These are phyloP conservation scores for Pomacea canaliculata DNA, from an alignment of 2,888 invertebrate genomes.

Conservation along the genomic window DNA sequence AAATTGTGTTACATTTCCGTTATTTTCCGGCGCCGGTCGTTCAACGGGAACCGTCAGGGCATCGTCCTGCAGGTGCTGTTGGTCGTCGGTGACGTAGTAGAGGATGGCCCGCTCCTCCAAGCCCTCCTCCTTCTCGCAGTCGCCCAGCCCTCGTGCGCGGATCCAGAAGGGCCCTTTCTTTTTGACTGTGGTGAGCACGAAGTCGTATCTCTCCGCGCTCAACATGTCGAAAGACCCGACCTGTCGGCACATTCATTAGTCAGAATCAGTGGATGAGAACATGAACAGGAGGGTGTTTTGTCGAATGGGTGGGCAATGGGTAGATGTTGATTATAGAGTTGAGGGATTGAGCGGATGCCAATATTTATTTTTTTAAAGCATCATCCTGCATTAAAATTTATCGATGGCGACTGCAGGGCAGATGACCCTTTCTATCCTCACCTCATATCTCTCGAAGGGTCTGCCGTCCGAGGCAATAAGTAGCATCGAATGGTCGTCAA, in stretches of 20 bases:
- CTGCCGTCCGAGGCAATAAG: constrained; percentile 59
- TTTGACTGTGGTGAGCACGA: constrained; percentile 24
- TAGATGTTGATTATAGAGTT: too few relatives aligned
- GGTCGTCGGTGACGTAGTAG: constrained; percentile 9
- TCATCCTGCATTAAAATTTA: too few relatives aligned
- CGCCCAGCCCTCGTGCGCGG: constrained; percentile 86
- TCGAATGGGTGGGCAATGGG: too few relatives aligned
- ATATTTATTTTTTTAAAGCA: too few relatives aligned
- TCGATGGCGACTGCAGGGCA: too few relatives aligned
- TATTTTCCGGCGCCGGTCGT: not conserved
- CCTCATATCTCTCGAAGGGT: constrained; percentile 44
- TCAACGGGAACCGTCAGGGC: not conserved
- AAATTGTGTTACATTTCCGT: not conserved
- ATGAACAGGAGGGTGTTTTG: too few relatives aligned
- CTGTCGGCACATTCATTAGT: not conserved
- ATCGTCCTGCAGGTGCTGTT: not conserved
- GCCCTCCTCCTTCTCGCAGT: constrained; percentile 73
- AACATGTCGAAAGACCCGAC: constrained; percentile 71
- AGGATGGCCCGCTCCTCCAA: constrained; percentile 26
- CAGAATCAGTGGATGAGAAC: not conserved
- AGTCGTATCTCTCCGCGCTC: constrained; percentile 79
- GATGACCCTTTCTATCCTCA: constrained; percentile 11
- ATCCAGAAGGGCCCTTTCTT: constrained; percentile 81
- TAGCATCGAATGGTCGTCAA: constrained; percentile 56
- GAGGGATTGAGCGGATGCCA: too few relatives aligned